Conservation (phyloP, 2,797 vertebrate species). For the Synanceia verrucosa region DNA sequence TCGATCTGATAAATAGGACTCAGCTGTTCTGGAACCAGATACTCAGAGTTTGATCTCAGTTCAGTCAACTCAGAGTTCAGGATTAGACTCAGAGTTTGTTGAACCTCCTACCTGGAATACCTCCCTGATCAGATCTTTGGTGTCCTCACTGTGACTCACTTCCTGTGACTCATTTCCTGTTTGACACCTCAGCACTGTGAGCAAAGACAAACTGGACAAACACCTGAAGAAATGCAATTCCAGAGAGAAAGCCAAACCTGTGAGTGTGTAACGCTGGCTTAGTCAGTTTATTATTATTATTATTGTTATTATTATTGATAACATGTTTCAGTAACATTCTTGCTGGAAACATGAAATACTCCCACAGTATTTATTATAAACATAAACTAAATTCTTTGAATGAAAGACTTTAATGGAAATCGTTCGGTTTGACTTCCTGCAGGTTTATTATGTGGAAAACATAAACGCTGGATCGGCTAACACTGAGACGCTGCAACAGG, state of each 20-base stretch:
- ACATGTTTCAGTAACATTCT: not conserved
- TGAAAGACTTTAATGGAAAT: not conserved
- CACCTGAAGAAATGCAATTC: constrained; percentile 97
- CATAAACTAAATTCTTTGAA: too few relatives aligned
- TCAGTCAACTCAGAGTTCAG: too few relatives aligned
- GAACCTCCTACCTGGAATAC: too few relatives aligned
- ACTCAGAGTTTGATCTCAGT: too few relatives aligned
- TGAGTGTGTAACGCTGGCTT: constrained; percentile 72
- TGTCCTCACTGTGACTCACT: not conserved
- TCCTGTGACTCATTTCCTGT: not conserved
- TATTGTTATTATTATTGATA: not conserved
- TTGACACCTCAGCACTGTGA: constrained; percentile 86
- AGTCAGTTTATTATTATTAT: not conserved
- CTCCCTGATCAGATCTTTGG: too few relatives aligned
- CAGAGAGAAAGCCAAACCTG: constrained; percentile 91
- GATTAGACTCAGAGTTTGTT: too few relatives aligned
- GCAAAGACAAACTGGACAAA: constrained; percentile 90
- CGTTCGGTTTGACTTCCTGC: not conserved
- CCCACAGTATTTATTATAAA: too few relatives aligned
- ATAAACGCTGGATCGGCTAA: constrained; percentile 88
- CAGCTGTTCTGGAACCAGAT: too few relatives aligned
- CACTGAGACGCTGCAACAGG: constrained; percentile 74
- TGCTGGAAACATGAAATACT: too few relatives aligned
- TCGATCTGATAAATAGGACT: too few relatives aligned
- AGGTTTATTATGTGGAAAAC: constrained; percentile 92